Evolutionary conservation across 2,888 invertebrate species (phyloP).

Genomic region (Pemphredon lugubris): DNA sequence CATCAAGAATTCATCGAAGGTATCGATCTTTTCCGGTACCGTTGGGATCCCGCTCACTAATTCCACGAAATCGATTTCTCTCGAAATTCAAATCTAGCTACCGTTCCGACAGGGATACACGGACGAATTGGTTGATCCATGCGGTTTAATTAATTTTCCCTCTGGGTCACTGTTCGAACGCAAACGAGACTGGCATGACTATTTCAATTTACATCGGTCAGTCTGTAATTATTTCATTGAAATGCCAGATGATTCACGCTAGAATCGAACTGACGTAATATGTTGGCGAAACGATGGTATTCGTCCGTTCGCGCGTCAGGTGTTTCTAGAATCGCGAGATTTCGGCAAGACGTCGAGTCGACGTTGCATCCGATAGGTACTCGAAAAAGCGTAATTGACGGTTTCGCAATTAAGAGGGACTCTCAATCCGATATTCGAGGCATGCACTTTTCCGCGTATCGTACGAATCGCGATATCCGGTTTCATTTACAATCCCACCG

Average conservation of each 20-base stretch:
- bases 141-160: slow-evolving; percentile 52
- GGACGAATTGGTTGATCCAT: slow-evolving; percentile 10
- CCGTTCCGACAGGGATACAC: neutral
- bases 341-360: neutral
- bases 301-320: neutral
- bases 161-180: slow-evolving; percentile 32
- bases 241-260: neutral
- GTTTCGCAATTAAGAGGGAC: too few relatives aligned
- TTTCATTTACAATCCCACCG: too few relatives aligned
- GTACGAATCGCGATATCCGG: too few relatives aligned
- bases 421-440: too few relatives aligned
- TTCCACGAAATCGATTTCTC: slow-evolving; percentile 25
- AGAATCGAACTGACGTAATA: neutral
- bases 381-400: too few relatives aligned
- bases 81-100: slow-evolving; percentile 13
- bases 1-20: slow-evolving; percentile 55
- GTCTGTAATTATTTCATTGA: slow-evolving; percentile 50
- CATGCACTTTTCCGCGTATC: too few relatives aligned
- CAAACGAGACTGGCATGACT: slow-evolving; percentile 33
- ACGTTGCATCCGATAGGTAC: too few relatives aligned
- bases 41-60: slow-evolving; percentile 17
- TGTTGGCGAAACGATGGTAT: slow-evolving; percentile 4
- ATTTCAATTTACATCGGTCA: slow-evolving; percentile 52
- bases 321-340: neutral
- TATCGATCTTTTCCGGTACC: slow-evolving; percentile 45